Evolutionary conservation across 1,140 invertebrate species (phyloP), one percentile per base, ranked within the genome.

Genomic region (Lycorma delicatula): DNA sequence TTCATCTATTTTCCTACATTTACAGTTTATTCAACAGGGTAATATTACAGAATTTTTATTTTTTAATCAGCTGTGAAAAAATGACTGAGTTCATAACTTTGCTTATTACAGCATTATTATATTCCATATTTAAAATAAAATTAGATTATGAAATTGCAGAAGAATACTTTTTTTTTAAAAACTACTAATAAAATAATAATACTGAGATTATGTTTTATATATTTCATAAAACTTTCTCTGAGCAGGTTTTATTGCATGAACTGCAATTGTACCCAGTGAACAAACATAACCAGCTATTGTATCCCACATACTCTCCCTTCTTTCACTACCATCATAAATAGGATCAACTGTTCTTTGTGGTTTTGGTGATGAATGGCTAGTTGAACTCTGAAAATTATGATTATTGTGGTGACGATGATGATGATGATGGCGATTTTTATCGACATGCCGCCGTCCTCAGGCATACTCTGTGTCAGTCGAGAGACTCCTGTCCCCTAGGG

Each of bases 401-500:
- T n/a, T n/a, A n/a, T n/a, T n/a, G n/a, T n/a, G n/a, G n/a, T n/a
- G n/a, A n/a, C n/a, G n/a, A n/a, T n/a, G n/a, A n/a, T n/a, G n/a
- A n/a, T n/a, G n/a, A n/a, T n/a, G n/a, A n/a, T n/a, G n/a, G n/a
- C n/a, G n/a, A n/a, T n/a, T n/a, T n/a, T n/a, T n/a, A n/a, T 36
- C n/a, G 16, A 47, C n/a, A 1, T 20, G 11, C n/a, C 51, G 28
- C 34, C 28, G 53, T 29, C 58, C 74, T 84, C 79, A 86, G 75
- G 83, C 83, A 68, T 86, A 85, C 72, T 86, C 84, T 38, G 83
- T 86, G 70, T 86, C 83, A 2, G 83, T 85, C 16, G 83, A 81
- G 29, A 85, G 70, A 67, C 79, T 70, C 67, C 83, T 70, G 74
- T 81, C 76, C 67, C 81, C 68, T 68, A 76, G 70, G 62, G 81